These are phyloP conservation scores for Tylochromis polylepis DNA, from an alignment of 2,113 vertebrate species.

Conservation along the genomic window DNA sequence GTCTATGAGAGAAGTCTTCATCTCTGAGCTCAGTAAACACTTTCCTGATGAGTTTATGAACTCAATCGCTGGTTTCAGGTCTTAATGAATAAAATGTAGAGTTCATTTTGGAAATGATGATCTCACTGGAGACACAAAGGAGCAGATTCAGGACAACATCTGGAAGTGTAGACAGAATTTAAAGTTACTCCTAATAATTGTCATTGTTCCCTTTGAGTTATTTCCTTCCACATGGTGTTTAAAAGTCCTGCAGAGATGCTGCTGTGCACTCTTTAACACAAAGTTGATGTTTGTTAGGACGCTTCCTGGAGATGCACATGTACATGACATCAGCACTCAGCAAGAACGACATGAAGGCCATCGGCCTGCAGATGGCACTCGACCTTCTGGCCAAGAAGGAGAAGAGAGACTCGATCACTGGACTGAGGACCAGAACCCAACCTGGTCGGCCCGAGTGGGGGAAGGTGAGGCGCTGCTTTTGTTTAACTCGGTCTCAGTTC, in stretches of 20 bases:
- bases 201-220: neutral
- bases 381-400: conserved; percentile 85
- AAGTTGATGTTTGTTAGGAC: conserved; percentile 49
- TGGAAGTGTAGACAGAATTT: neutral
- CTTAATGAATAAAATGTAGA: neutral
- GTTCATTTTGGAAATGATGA: neutral
- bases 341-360: conserved; percentile 87
- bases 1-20: neutral
- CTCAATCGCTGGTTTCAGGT: neutral
- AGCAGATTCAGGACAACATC: neutral
- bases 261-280: neutral
- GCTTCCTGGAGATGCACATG: conserved; percentile 89
- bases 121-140: neutral
- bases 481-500: neutral
- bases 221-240: neutral
- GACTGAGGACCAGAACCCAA: conserved; percentile 81
- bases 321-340: conserved; percentile 84
- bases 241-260: neutral
- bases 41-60: neutral
- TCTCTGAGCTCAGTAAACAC: neutral
- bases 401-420: conserved; percentile 82
- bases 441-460: conserved; percentile 83
- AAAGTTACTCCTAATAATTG: neutral
- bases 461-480: conserved; percentile 65
- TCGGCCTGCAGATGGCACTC: conserved; percentile 89